Base-by-base conservation (phyloP, 2,888 invertebrate genomes). In the Troglohyphantes excavatus region DNA sequence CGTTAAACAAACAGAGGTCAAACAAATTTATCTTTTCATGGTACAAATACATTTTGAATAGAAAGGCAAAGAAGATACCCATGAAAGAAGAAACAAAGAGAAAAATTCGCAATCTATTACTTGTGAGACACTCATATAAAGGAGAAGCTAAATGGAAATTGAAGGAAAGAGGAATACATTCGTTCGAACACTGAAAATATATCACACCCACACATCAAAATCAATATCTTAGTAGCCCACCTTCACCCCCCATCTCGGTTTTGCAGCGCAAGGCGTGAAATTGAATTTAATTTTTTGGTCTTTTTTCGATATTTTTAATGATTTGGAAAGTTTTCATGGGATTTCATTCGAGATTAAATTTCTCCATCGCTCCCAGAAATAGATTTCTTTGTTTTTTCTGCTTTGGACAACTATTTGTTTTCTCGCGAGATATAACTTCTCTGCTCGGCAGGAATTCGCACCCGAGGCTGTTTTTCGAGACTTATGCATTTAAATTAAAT, bases 251-350 rank as follows among this genome's bases (percentile, higher is more conserved):
- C 72, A 61, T 82, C 59, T 82, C 23, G 19, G 26, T 39, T 70
- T 17, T 17, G 19, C 46, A 29, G 53, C 19, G 53, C 65, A 61
- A 72, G 33, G 39, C 82, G 82, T 70, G 61, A 82, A 82, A 82
- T 82, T 72, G 82, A 82, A 82, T 82, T 82, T 82, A 82, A 82
- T 82, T 82, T 72, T 53, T 21, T 29, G 17, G 33, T 59, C 59
- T 21, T 72, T 23, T 61, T 82, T 61, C 82, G 27, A 72, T 61
- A 72, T 82, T 82, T 78, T 72, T 72, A 82, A 82, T 82, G 70
- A 72, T 82, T 82, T 39, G 72, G 59, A 82, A 81, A 39, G 70
- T 70, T 70, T 78, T 78, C 63, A 26, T 65, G 78, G 78, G 39
- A 65, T 78, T 65, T 78, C 63, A 78, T 65, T 39, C 43, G 78